Conservation (phyloP, 2,888 invertebrate genomes). For the Cybosia mesomella region DNA sequence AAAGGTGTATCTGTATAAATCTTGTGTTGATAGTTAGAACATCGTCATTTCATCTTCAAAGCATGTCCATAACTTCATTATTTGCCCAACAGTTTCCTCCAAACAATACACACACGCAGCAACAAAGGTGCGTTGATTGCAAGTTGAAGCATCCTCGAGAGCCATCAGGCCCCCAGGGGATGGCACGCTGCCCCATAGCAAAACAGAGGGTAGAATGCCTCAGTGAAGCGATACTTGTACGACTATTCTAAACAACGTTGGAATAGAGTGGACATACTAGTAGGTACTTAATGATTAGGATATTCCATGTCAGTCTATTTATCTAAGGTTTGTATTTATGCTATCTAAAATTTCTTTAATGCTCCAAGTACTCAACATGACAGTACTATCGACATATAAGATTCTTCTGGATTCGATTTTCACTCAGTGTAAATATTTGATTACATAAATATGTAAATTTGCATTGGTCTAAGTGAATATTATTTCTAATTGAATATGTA, state of each 20-base stretch:
- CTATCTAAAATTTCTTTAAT: background rate
- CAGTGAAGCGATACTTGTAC: constrained; percentile 9
- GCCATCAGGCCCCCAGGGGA: constrained; percentile 24
- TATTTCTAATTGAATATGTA: background rate
- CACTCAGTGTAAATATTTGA: too few relatives aligned
- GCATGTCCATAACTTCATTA: constrained; percentile 13
- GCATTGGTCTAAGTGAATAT: too few relatives aligned
- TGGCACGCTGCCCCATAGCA: constrained; percentile 7
- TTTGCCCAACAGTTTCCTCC: constrained; percentile 8
- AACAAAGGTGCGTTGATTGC: constrained; percentile 49
- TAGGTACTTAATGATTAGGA: background rate
- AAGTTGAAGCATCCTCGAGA: constrained; percentile 43
- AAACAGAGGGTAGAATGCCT: constrained; percentile 11
- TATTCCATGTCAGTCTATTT: background rate
- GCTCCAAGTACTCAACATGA: background rate
- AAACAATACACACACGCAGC: constrained; percentile 14
- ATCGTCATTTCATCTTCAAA: background rate
- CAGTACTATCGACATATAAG: background rate
- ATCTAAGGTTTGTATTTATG: background rate
- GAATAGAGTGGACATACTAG: background rate
- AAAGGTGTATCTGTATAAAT: too few relatives aligned
- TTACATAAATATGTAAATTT: too few relatives aligned
- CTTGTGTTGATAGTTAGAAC: background rate
- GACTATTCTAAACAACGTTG: constrained; percentile 1
- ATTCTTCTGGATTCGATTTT: too few relatives aligned